phyloP scores from a whole-genome alignment of 2,888 invertebrate genomes.

The Synanthedon myopaeformis region DNA sequence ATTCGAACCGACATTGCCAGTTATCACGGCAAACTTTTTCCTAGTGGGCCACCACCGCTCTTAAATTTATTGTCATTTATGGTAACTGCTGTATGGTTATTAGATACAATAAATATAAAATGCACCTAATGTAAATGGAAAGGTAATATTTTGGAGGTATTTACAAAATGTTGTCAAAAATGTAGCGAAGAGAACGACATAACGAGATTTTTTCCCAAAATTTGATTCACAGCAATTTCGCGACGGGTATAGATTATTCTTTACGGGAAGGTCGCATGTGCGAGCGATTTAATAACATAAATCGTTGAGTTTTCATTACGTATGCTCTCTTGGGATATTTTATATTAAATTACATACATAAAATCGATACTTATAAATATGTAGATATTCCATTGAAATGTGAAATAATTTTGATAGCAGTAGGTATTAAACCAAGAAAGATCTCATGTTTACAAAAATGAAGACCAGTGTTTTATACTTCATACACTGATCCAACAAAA shows the following conservation, averaged over 20 bases:
- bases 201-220: slow-evolving; percentile 52
- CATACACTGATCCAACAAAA: too few relatives aligned
- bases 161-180: background rate
- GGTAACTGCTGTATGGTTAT: too few relatives aligned
- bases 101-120: too few relatives aligned
- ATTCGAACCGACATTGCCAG: too few relatives aligned
- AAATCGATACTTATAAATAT: background rate
- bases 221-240: slow-evolving; percentile 52
- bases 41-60: too few relatives aligned
- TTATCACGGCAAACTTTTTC: too few relatives aligned
- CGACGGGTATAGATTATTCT: slow-evolving; percentile 37
- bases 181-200: slow-evolving; percentile 28
- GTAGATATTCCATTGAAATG: background rate
- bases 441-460: too few relatives aligned
- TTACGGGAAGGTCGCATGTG: slow-evolving; percentile 25
- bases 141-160: background rate
- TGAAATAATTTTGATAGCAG: too few relatives aligned
- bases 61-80: too few relatives aligned
- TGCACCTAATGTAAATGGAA: too few relatives aligned
- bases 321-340: background rate
- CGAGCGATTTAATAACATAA: slow-evolving; percentile 28
- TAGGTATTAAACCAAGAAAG: too few relatives aligned
- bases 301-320: background rate
- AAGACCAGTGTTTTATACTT: too few relatives aligned
- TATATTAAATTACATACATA: background rate